phyloP scores from a whole-genome alignment of 2,113 vertebrate genomes.

The Probosciger aterrimus region DNA sequence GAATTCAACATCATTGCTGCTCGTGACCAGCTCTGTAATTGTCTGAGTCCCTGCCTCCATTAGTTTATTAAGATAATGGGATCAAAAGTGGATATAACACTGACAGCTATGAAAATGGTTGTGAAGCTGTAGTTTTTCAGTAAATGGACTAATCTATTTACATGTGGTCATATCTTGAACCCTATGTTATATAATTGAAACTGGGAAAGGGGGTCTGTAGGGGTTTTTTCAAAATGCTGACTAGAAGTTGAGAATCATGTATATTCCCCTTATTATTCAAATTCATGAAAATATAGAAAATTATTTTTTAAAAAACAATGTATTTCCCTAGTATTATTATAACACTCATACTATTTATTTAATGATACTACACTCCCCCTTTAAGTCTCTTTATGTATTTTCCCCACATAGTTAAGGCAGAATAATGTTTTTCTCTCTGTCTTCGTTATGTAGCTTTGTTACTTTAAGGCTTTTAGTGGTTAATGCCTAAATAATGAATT shows the following conservation, averaged over 20 bases:
- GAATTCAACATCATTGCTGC: background rate
- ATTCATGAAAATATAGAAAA: background rate
- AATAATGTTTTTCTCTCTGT: background rate
- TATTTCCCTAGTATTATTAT: background rate
- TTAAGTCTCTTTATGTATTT: background rate
- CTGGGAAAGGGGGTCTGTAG: fast-evolving
- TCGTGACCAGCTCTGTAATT: background rate
- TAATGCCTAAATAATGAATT: background rate
- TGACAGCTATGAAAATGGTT: background rate
- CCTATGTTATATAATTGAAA: fast-evolving
- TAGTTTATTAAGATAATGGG: background rate
- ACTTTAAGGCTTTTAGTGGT: background rate
- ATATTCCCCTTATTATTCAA: background rate
- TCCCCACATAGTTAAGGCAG: background rate
- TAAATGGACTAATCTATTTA: background rate
- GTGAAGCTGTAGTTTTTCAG: background rate
- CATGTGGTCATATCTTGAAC: background rate
- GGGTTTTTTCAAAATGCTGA: background rate
- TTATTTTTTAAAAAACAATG: background rate
- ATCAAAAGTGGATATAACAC: background rate
- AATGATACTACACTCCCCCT: background rate
- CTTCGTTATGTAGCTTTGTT: background rate
- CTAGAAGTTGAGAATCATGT: background rate
- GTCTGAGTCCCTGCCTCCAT: background rate
- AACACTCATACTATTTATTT: background rate